phyloP scores from a whole-genome alignment of 2,113 vertebrate species.

The Cheilinus undulatus region DNA sequence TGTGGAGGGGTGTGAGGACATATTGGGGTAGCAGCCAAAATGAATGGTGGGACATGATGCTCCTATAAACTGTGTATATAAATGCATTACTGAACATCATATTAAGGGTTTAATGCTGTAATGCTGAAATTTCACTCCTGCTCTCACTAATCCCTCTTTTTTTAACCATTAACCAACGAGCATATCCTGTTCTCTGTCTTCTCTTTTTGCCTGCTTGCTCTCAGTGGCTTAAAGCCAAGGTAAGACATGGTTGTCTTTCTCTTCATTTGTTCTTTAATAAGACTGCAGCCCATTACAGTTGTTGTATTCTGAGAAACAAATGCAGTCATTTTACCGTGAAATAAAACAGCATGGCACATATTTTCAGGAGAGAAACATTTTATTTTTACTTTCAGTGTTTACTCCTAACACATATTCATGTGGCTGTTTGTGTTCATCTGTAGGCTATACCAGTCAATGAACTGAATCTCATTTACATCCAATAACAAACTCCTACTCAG shows the following conservation, averaged over 20 bases:
- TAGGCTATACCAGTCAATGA: neutral
- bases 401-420: neutral
- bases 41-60: too few species aligned
- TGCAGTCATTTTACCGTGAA: neutral
- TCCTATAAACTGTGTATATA: neutral
- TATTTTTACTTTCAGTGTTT: neutral
- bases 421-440: neutral
- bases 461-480: too few species aligned
- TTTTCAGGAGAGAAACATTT: neutral
- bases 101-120: neutral
- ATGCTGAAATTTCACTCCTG: neutral
- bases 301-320: neutral
- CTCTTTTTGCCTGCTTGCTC: constrained; percentile 67
- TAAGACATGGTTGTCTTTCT: constrained; percentile 87
- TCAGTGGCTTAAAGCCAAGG: constrained; percentile 99
- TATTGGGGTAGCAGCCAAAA: too few species aligned
- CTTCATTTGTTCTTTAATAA: constrained; percentile 72
- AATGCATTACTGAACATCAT: neutral
- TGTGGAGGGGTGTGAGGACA: too few species aligned
- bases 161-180: constrained; percentile 63
- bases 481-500: too few species aligned
- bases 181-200: constrained; percentile 77
- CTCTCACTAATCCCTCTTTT: constrained; percentile 19
- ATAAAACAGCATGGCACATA: neutral
- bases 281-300: neutral